Conservation (phyloP, 2,888 invertebrate species). For the Amblyjoppa proteus region DNA sequence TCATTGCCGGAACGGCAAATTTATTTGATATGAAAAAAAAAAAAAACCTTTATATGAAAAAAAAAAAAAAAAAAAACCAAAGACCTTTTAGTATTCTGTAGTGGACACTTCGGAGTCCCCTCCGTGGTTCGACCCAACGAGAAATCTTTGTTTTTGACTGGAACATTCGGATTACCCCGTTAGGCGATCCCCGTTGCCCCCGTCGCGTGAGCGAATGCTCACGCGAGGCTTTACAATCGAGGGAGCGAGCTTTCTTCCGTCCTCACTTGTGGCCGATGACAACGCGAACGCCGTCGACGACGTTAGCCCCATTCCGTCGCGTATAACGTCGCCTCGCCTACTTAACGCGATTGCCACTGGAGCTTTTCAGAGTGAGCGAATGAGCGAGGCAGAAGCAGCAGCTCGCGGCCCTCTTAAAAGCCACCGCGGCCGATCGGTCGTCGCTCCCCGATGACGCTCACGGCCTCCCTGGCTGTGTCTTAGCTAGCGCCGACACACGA, state of each 20-base stretch:
- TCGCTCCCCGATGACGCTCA: conserved; percentile 57
- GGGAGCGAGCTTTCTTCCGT: neutral
- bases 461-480: conserved; percentile 33
- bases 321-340: conserved; percentile 69
- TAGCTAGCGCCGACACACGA: conserved; percentile 9
- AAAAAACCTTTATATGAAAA: neutral
- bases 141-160: too few relatives aligned
- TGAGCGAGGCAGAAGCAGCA: conserved; percentile 5
- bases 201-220: too few relatives aligned
- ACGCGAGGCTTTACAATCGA: too few relatives aligned
- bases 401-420: conserved; percentile 42
- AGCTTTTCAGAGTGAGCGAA: conserved; percentile 65
- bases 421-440: conserved; percentile 42
- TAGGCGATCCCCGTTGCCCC: too few relatives aligned
- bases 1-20: too few relatives aligned
- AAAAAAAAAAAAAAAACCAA: neutral
- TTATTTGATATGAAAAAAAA: neutral
- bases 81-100: too few relatives aligned
- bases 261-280: neutral
- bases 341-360: conserved; percentile 72
- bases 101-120: too few relatives aligned
- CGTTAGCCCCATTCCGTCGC: conserved; percentile 70
- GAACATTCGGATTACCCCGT: too few relatives aligned
- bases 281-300: conserved; percentile 36
- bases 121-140: too few relatives aligned